A percentile compares a stretch with the other conserved stretches of the same genome.
These are phyloP conservation scores for Drosophila simulans DNA, from an alignment of 1,140 invertebrate species.

Conservation along the genomic window DNA sequence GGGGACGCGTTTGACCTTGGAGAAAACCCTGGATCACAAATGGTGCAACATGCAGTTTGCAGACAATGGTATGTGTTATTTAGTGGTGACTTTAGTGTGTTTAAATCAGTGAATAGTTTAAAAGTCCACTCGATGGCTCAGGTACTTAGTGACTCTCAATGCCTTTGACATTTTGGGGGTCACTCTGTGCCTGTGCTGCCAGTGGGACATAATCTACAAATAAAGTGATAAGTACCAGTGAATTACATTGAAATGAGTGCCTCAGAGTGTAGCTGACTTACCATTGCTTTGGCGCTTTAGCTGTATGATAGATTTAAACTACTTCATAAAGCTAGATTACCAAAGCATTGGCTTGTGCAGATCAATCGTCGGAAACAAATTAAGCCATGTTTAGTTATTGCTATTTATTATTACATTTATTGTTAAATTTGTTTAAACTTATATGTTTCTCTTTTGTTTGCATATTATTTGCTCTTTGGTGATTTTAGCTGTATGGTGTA, in stretches of 20 bases:
- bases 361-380: slow-evolving; percentile 1
- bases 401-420: neutral
- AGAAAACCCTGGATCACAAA: slow-evolving; percentile 90
- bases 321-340: slow-evolving; percentile 97
- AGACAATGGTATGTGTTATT: slow-evolving; percentile 63
- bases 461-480: slow-evolving; percentile 85
- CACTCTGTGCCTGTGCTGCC: slow-evolving; percentile 85
- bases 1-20: slow-evolving; percentile 87
- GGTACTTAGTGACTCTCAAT: slow-evolving; percentile 94
- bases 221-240: neutral
- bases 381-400: neutral
- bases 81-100: too few species aligned
- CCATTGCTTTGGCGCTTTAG: slow-evolving; percentile 97
- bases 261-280: slow-evolving; percentile 32
- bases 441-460: slow-evolving; percentile 64
- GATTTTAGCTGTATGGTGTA: slow-evolving; percentile 85
- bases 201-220: slow-evolving; percentile 25
- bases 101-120: neutral
- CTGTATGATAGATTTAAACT: slow-evolving; percentile 91
- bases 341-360: slow-evolving; percentile 89
- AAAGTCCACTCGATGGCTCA: slow-evolving; percentile 84
- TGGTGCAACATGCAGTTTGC: slow-evolving; percentile 90
- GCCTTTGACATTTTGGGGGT: slow-evolving; percentile 85
- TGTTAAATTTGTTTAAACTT: slow-evolving; percentile 21
- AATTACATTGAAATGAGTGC: neutral